Evolutionary conservation across 2,113 vertebrate genomes (phyloP), one percentile per base, ranked within the genome.

Genomic region (Paralichthys olivaceus): DNA sequence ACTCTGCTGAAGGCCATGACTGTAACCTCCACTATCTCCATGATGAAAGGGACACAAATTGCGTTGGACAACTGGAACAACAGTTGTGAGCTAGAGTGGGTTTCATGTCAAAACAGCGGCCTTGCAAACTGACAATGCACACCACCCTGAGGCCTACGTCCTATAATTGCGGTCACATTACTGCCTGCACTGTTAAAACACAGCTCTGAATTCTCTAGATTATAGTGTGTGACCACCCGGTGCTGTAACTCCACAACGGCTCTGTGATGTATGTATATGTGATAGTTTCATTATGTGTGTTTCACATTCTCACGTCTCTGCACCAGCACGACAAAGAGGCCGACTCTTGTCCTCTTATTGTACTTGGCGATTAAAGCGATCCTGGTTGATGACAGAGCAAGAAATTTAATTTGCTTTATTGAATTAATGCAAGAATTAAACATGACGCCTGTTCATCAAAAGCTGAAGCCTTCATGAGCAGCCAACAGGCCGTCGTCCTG

Each of bases 31-130:
- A 40, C 67, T 64, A 69, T 79, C 79, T 71, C 64, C 26, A 2
- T 75, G 84, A 89, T 87, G 89, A 93, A 91, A 91, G 84, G 73
- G 73, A 81, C 85, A 81, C 86, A 89, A 91, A 93, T 90, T 86
- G 73, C 59, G 72, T 75, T 29, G 84, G 91, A 92, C 92, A 93
- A 87, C 75, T 93, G 91, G 77, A 89, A 89, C 87, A 90, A 91
- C 69, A 77, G 83, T 73, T 67, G 77, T 69, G 83, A 84, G 87
- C 80, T 26, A 64, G 63, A 86, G 85, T 67, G 84, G 87, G 81
- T 87, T 93, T 93, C 89, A 84, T 87, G 84, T 91, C 90, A 91
- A 76, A 92, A 87, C 87, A 85, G 64, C 57, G 19, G 77, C 71
- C 73, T 77, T 69, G 82, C 45, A 72, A 71, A 83, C 74, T 84